phyloP scores from a whole-genome alignment of 2,797 vertebrate species.

The Anas georgica region DNA sequence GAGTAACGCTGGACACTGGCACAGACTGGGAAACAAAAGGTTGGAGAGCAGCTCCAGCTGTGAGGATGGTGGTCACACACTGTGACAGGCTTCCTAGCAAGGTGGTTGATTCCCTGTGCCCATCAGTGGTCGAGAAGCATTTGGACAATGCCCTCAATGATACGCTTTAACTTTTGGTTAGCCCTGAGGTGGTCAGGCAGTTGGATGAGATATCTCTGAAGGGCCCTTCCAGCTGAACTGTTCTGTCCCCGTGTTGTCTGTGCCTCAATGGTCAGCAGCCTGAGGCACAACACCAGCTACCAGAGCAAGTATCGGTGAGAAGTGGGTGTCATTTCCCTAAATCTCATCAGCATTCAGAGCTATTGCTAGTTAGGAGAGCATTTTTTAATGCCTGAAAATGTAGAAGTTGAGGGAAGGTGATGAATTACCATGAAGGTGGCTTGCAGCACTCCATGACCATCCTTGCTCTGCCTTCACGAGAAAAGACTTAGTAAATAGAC shows the following conservation, averaged over 20 bases:
- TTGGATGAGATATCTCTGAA: no score
- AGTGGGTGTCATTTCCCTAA: neutral
- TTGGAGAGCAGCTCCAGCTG: neutral
- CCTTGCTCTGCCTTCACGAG: neutral
- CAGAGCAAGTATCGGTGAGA: neutral
- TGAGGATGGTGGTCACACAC: no score
- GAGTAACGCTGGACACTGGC: neutral
- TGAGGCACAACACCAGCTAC: neutral
- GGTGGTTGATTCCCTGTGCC: no score
- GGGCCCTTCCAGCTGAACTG: no score
- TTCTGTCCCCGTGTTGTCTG: no score
- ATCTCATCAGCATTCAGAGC: neutral
- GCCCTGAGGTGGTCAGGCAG: no score
- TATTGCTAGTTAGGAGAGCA: neutral
- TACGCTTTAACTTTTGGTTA: no score
- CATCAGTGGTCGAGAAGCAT: no score
- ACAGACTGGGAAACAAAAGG: neutral
- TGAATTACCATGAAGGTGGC: fast-evolving
- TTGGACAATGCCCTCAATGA: no score
- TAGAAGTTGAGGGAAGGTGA: neutral
- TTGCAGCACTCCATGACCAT: neutral
- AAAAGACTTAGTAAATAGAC: neutral
- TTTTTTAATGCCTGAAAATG: neutral
- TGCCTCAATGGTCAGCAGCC: neutral
- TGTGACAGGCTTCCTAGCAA: no score